Base-by-base conservation (phyloP, 2,113 vertebrate genomes). In the Toxotes jaculatrix region DNA sequence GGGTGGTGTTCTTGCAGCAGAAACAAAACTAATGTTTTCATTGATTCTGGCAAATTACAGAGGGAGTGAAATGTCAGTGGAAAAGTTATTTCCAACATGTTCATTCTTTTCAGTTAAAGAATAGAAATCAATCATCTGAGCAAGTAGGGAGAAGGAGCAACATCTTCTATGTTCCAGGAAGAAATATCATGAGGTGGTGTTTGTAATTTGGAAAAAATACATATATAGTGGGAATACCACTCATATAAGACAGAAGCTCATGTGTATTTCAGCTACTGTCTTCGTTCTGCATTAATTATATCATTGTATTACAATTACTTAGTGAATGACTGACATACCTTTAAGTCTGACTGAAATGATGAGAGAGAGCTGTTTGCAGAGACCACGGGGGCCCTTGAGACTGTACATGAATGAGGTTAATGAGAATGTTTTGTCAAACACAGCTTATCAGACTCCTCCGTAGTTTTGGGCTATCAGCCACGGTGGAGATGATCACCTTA, bases 401-500 rank as follows among this genome's bases (percentile, higher is more conserved):
- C 47, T 7, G 7, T 1, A 60, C 77, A 59, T 79, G 66, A 87
- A 79, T 74, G 76, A 70, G 85, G 49, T 85, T 64, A 70, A 72
- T 87, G 88, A 86, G 87, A 92, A 82, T 77, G 70, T 89, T 87
- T 72, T 67, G 79, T 86, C 55, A 38, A 79, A 80, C 36, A 7
- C 62, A 16, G 79, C 85, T 91, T 89, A 93, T 93, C 89, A 68
- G 79, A 70, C 85, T 81, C 64, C 65, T 69, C 66, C n/a, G 72
- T 87, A 74, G 81, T 79, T 83, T 84, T 5, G 34, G 83, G 85
- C 77, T 49, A 61, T 84, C 64, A 13, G 90, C 81, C 86, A 32
- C 36, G 38, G 84, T 89, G 88, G 89, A 92, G 91, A 84, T 80
- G 91, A 93, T 92, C 90, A 86, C 90, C 86, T 93, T 95, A 94